A percentile compares a stretch with the other conserved stretches of the same genome.
Conservation (phyloP, 1,140 invertebrate genomes). For the Scaptomyza hsui region DNA sequence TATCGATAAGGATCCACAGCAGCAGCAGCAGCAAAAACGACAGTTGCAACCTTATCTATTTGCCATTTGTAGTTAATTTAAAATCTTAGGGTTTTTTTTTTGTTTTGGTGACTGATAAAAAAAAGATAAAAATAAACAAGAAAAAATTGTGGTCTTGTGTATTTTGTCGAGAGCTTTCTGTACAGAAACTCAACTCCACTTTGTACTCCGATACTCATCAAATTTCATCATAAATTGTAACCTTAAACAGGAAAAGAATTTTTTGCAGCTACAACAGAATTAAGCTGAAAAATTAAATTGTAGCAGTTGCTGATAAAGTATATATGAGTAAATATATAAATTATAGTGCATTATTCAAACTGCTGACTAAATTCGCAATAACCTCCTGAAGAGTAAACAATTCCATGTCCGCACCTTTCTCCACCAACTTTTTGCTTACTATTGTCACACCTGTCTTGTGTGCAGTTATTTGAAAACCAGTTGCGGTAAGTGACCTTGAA, state of each 20-base stretch:
- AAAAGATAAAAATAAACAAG: slow-evolving; percentile 21
- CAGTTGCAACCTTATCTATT: slow-evolving; percentile 19
- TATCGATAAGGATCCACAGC: slow-evolving; percentile 28
- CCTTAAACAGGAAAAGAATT: too few relatives aligned
- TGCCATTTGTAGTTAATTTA: slow-evolving; percentile 17
- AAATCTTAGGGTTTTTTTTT: neutral
- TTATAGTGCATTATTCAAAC: too few relatives aligned
- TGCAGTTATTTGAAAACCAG: neutral
- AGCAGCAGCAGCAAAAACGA: slow-evolving; percentile 6
- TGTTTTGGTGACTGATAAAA: neutral
- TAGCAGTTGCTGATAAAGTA: too few relatives aligned
- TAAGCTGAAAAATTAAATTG: too few relatives aligned
- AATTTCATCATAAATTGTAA: too few relatives aligned
- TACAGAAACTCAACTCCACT: too few relatives aligned
- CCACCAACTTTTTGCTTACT: neutral
- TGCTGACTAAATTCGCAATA: too few relatives aligned
- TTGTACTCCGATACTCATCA: too few relatives aligned
- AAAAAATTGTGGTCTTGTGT: neutral
- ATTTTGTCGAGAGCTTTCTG: neutral
- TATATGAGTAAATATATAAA: too few relatives aligned
- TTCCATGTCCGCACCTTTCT: neutral
- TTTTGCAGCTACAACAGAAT: too few relatives aligned
- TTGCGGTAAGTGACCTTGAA: slow-evolving; percentile 58
- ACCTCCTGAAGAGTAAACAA: neutral
- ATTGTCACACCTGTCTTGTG: neutral